Percentiles rank a stretch among this genome's conserved stretches.
phyloP scores from a whole-genome alignment of 2,888 invertebrate species.

The Theretra japonica region DNA sequence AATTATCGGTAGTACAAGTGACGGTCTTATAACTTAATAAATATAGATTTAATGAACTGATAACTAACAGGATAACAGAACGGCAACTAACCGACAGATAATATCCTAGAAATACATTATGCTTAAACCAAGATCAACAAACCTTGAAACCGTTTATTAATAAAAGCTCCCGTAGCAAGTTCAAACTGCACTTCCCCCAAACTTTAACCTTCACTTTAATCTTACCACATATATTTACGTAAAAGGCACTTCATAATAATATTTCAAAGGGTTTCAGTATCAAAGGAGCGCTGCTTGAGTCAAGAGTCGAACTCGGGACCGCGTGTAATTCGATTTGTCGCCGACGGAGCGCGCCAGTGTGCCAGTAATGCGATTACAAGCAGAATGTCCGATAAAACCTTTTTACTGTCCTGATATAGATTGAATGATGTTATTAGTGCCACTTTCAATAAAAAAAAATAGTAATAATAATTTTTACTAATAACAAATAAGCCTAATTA shows the following conservation, averaged over 20 bases:
- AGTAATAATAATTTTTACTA: background rate
- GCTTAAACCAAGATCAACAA: too few species aligned
- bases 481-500: too few species aligned
- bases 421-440: background rate
- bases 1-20: too few species aligned
- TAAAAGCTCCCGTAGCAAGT: background rate
- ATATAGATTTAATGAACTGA: too few species aligned
- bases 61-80: too few species aligned
- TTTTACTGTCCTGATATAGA: conserved; percentile 11
- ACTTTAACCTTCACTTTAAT: conserved; percentile 33
- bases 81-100: too few species aligned
- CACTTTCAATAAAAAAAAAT: background rate
- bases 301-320: conserved; percentile 58
- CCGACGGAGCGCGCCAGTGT: conserved; percentile 52
- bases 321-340: conserved; percentile 67
- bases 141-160: too few species aligned
- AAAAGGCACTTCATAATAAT: conserved; percentile 45
- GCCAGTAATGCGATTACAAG: conserved; percentile 57
- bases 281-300: conserved; percentile 56
- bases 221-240: conserved; percentile 28
- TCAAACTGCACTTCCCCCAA: background rate
- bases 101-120: too few species aligned
- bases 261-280: conserved; percentile 59
- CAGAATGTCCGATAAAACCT: conserved; percentile 27
- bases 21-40: too few species aligned